Conservation (phyloP, 2,888 invertebrate species). For the Pseudoips prasinana region DNA sequence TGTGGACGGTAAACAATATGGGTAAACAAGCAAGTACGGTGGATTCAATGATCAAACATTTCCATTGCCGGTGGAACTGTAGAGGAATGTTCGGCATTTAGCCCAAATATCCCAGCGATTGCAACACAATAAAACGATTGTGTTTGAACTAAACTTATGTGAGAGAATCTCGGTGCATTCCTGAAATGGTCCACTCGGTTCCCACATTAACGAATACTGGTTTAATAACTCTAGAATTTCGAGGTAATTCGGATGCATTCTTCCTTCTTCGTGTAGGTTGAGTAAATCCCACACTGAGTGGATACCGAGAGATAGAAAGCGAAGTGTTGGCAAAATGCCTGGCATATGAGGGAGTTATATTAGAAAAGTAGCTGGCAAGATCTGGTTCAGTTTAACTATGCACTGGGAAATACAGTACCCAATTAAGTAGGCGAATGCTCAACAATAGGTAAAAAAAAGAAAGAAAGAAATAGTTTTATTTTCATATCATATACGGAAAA, state of each 20-base stretch:
- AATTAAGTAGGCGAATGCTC: too few relatives aligned
- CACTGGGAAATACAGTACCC: too few relatives aligned
- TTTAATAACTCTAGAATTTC: conserved; percentile 8
- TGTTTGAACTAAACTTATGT: conserved; percentile 11
- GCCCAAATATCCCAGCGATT: conserved; percentile 24
- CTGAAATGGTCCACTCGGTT: conserved; percentile 15
- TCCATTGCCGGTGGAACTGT: conserved; percentile 10
- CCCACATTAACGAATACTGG: conserved; percentile 30
- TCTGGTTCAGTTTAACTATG: too few relatives aligned
- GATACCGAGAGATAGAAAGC: too few relatives aligned
- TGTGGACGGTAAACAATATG: conserved; percentile 23
- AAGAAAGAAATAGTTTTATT: too few relatives aligned
- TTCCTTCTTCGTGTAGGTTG: too few relatives aligned
- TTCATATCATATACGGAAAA: too few relatives aligned
- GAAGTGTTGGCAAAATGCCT: too few relatives aligned
- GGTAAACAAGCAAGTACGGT: conserved; percentile 35
- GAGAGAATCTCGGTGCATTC: conserved; percentile 26
- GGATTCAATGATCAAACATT: conserved; percentile 42
- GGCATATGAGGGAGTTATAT: too few relatives aligned
- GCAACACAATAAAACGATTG: conserved; percentile 37
- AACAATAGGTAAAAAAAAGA: too few relatives aligned
- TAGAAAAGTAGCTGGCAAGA: too few relatives aligned
- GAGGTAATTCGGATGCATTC: background rate
- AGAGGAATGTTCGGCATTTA: conserved; percentile 28
- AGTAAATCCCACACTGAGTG: too few relatives aligned